These are phyloP conservation scores for Aphelenchoides fujianensis DNA, from an alignment of 1,140 invertebrate genomes.

Conservation along the genomic window DNA sequence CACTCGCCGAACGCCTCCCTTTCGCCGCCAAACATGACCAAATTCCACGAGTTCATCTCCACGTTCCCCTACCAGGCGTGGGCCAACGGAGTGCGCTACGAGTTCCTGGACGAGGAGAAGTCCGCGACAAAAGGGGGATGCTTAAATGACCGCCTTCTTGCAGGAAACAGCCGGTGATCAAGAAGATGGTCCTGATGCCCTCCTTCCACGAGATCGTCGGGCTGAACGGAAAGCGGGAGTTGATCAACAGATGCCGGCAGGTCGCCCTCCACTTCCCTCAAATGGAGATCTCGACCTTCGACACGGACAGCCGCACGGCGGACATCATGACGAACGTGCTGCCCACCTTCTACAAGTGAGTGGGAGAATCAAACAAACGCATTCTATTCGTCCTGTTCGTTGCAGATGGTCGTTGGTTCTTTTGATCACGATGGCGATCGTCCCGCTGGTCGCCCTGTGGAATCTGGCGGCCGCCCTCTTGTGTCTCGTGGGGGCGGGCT, in stretches of 20 bases:
- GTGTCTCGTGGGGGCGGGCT: not conserved
- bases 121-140: not conserved
- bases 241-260: conserved; percentile 34
- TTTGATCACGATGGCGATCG: conserved; percentile 27
- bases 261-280: conserved; percentile 33
- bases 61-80: conserved; percentile 45
- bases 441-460: conserved; percentile 30
- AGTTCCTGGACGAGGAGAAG: conserved; percentile 31
- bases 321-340: conserved; percentile 36
- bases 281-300: conserved; percentile 33
- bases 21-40: conserved; percentile 37
- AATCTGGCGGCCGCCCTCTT: conserved; percentile 25
- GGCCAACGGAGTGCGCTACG: conserved; percentile 32
- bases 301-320: conserved; percentile 38
- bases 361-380: conserved; percentile 25
- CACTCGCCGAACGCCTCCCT: conserved; percentile 15
- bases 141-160: not conserved
- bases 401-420: conserved; percentile 21
- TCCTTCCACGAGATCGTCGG: conserved; percentile 43
- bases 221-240: conserved; percentile 30
- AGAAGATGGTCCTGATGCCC: conserved; percentile 36
- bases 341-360: conserved; percentile 26
- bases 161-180: conserved; percentile 30
- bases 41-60: conserved; percentile 43
- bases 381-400: conserved; percentile 20